These are phyloP conservation scores for Hydropotes inermis DNA, from an alignment of 2,113 vertebrate species.

Conservation along the genomic window DNA sequence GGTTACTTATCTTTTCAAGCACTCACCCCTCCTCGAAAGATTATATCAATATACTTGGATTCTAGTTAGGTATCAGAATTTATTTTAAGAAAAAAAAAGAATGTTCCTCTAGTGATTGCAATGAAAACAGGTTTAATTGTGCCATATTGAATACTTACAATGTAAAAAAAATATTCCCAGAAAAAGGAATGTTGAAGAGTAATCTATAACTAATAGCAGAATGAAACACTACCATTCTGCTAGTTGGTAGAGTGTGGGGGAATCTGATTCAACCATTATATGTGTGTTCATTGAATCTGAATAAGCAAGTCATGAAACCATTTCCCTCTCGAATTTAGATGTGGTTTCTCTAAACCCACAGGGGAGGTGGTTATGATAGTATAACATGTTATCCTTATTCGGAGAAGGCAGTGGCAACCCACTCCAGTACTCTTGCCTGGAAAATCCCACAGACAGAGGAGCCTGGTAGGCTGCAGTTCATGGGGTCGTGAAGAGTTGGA, in stretches of 20 bases:
- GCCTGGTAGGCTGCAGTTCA: too few relatives aligned
- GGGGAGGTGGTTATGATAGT: background rate
- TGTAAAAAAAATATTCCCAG: background rate
- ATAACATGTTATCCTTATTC: background rate
- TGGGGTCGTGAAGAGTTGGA: too few relatives aligned
- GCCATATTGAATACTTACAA: background rate
- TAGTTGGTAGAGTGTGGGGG: background rate
- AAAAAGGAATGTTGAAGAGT: background rate
- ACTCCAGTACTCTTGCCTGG: too few relatives aligned
- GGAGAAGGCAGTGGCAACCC: too few relatives aligned
- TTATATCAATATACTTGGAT: background rate
- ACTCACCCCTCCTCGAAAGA: background rate
- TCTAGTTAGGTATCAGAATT: background rate
- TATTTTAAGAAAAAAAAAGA: background rate
- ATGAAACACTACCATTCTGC: background rate
- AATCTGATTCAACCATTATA: fast-evolving
- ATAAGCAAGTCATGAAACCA: background rate
- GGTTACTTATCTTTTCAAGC: background rate
- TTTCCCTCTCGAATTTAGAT: background rate
- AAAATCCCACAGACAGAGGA: too few relatives aligned
- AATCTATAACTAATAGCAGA: background rate
- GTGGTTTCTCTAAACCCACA: background rate
- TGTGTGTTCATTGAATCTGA: background rate
- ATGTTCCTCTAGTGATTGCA: background rate
- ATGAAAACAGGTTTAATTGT: background rate